These are phyloP conservation scores for Aleiodes alternator DNA, from an alignment of 2,888 invertebrate species.

Conservation along the genomic window DNA sequence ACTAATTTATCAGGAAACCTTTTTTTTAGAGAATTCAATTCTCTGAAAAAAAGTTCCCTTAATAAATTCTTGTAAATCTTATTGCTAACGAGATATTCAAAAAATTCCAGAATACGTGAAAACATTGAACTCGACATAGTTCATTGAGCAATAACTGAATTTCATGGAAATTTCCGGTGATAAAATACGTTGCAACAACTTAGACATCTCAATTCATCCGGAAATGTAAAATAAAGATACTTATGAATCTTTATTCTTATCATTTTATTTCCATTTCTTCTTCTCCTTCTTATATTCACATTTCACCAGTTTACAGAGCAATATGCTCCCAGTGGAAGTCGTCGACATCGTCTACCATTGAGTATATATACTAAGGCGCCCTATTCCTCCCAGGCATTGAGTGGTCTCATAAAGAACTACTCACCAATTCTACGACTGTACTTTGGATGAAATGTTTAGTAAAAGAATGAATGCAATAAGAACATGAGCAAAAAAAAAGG, in stretches of 20 bases:
- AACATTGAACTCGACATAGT: too few relatives aligned
- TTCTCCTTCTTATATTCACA: constrained; percentile 12
- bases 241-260: constrained; percentile 23
- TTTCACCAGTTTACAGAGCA: constrained; percentile 39
- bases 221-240: constrained; percentile 30
- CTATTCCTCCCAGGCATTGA: constrained; percentile 18
- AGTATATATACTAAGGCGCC: constrained; percentile 11
- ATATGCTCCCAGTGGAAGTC: constrained; percentile 40
- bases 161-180: too few relatives aligned
- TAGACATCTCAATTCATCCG: constrained; percentile 29
- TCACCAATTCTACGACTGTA: constrained; percentile 31
- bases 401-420: constrained; percentile 38
- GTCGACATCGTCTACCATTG: constrained; percentile 25
- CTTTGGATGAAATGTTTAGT: constrained; percentile 29
- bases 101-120: too few relatives aligned
- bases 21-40: too few relatives aligned
- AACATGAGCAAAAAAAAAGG: background rate
- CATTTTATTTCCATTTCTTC: constrained; percentile 2
- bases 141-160: too few relatives aligned
- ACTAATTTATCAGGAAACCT: too few relatives aligned
- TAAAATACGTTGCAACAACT: constrained; percentile 7
- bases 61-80: too few relatives aligned
- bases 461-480: constrained; percentile 18
- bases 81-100: too few relatives aligned
- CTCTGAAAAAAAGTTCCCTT: too few relatives aligned